phyloP scores from a whole-genome alignment of 2,113 vertebrate species.

The Nanger granti region DNA sequence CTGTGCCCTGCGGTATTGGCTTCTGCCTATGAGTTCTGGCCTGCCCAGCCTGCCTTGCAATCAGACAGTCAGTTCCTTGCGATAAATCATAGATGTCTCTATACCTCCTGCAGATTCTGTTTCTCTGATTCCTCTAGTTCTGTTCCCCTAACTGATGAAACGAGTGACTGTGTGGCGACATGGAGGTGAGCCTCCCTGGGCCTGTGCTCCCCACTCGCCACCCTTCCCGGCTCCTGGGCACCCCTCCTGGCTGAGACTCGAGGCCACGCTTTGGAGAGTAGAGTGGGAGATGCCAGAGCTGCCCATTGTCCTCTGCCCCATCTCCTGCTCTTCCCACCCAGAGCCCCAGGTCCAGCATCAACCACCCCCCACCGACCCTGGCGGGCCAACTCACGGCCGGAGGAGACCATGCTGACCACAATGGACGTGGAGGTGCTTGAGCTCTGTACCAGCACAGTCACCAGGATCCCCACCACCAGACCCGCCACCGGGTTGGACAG shows the following conservation, averaged over 20 bases:
- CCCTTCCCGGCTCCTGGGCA: not conserved
- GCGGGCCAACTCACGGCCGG: conserved; percentile 84
- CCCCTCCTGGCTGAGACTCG: not conserved
- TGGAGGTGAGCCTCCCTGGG: not conserved
- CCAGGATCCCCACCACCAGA: conserved; percentile 91
- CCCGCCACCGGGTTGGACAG: conserved; percentile 92
- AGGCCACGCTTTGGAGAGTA: not conserved
- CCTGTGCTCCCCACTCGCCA: too few species aligned
- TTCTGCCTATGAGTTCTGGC: not conserved
- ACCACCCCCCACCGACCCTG: not conserved
- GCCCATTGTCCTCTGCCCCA: not conserved
- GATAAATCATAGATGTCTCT: not conserved
- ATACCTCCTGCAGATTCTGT: not conserved
- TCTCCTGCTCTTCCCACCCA: not conserved
- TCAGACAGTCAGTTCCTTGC: not conserved
- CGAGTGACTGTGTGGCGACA: too few species aligned
- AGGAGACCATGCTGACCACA: conserved; percentile 94
- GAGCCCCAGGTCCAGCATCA: not conserved
- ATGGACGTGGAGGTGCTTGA: conserved; percentile 96
- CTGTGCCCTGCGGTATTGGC: accelerated
- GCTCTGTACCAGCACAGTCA: conserved; percentile 93
- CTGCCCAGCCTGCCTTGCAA: not conserved
- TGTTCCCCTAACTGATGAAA: not conserved
- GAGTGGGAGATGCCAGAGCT: not conserved
- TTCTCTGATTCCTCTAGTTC: not conserved